Percentiles rank a stretch among this genome's conserved stretches.
These are phyloP conservation scores for Barbus barbus DNA, from an alignment of 2,113 vertebrate genomes.

Conservation along the genomic window DNA sequence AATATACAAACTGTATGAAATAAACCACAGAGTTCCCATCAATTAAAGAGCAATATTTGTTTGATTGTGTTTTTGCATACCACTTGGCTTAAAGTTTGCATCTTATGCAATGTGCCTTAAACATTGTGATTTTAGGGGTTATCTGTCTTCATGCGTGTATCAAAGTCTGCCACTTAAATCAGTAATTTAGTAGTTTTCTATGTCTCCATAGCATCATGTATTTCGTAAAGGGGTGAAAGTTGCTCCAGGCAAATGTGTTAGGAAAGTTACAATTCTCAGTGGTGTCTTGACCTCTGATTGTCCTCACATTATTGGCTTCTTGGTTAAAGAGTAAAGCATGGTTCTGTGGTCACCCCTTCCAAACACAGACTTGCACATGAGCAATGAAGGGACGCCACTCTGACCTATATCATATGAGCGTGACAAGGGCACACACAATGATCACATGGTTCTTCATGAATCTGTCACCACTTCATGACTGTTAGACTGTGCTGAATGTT, in stretches of 20 bases:
- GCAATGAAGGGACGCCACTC: background rate
- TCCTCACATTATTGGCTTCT: constrained; percentile 4
- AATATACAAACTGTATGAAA: too few species aligned
- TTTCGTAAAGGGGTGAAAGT: background rate
- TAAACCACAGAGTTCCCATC: too few species aligned
- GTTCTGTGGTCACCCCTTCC: constrained; percentile 17
- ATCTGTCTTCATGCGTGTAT: too few species aligned
- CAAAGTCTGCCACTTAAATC: background rate
- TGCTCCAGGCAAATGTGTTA: constrained; percentile 16
- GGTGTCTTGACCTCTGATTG: constrained; percentile 47
- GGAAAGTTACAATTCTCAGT: constrained; percentile 29
- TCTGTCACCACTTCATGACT: constrained; percentile 34
- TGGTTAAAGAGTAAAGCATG: background rate
- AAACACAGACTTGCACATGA: constrained; percentile 17
- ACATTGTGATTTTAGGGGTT: background rate
- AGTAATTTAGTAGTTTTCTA: background rate
- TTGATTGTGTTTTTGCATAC: background rate
- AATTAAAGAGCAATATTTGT: background rate
- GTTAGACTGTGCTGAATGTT: constrained; percentile 15
- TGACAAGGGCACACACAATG: constrained; percentile 22
- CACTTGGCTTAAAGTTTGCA: too few species aligned
- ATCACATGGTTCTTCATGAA: constrained; percentile 32
- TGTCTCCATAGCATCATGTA: background rate
- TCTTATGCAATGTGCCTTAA: background rate
- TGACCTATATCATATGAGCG: constrained; percentile 28